phyloP scores from a whole-genome alignment of 2,113 vertebrate genomes.

The Arenaria interpres region DNA sequence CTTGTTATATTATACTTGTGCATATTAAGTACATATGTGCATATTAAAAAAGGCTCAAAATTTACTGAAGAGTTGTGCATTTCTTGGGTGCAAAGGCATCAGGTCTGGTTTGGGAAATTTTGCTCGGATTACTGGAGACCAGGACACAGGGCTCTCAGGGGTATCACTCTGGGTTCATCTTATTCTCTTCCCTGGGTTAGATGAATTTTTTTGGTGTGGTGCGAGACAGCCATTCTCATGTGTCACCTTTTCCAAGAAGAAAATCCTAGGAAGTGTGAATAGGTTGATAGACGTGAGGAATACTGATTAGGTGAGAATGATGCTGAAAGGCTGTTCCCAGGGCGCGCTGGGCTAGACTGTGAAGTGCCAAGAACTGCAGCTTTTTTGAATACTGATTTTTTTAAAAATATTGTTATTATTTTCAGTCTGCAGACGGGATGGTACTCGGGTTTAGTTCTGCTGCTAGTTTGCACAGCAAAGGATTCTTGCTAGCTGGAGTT shows the following conservation, averaged over 20 bases:
- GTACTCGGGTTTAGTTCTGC: neutral
- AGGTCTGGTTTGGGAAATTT: neutral
- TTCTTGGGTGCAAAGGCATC: neutral
- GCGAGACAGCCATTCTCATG: neutral
- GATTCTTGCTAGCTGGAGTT: neutral
- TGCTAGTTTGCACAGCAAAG: neutral
- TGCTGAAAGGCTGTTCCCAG: neutral
- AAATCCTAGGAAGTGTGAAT: neutral
- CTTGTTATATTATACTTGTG: neutral
- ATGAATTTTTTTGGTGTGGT: neutral
- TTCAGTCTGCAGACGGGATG: fast-evolving
- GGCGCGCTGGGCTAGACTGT: neutral
- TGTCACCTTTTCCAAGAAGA: neutral
- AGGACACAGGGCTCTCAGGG: fast-evolving
- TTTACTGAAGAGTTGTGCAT: neutral
- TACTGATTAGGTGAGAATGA: neutral
- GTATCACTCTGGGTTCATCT: neutral
- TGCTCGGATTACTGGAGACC: neutral
- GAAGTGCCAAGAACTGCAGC: neutral
- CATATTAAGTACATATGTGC: neutral
- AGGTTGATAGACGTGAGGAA: neutral
- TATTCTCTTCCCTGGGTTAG: neutral
- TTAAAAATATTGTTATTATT: no score
- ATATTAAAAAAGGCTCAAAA: neutral
- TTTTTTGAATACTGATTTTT: neutral